phyloP scores from a whole-genome alignment of 2,113 vertebrate genomes.

The Catharus minimus region DNA sequence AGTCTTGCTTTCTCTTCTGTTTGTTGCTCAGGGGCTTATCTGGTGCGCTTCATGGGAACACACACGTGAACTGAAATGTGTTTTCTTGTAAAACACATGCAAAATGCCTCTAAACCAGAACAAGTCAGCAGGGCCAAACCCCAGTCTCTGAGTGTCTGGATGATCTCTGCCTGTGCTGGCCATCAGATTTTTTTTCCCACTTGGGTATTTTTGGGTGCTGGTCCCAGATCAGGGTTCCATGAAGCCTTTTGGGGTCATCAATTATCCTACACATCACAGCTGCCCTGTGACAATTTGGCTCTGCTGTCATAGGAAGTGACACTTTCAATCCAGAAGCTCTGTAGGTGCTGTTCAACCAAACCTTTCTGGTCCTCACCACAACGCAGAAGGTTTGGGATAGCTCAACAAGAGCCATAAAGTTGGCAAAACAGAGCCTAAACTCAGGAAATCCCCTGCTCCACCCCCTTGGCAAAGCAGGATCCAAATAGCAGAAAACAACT shows the following conservation, averaged over 20 bases:
- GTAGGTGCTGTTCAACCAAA: neutral
- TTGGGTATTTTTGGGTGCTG: neutral
- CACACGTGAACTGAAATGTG: conserved; percentile 80
- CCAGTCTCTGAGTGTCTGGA: neutral
- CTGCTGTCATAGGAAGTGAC: neutral
- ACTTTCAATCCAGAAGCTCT: neutral
- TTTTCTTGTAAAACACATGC: conserved; percentile 81
- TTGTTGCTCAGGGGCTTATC: conserved; percentile 86
- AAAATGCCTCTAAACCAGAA: neutral
- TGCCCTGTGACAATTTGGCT: neutral
- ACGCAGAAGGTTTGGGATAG: neutral
- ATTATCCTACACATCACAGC: neutral
- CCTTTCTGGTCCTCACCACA: neutral
- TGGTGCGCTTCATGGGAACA: conserved; percentile 91
- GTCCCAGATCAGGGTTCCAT: neutral
- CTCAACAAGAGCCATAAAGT: neutral
- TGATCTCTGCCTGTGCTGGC: too few relatives aligned
- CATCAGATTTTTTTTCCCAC: neutral
- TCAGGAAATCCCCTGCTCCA: neutral
- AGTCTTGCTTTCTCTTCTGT: conserved; percentile 80
- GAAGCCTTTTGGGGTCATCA: neutral
- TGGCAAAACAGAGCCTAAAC: neutral
- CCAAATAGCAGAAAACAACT: neutral
- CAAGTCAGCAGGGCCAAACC: neutral
- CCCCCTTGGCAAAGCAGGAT: neutral